Evolutionary conservation across 2,888 invertebrate genomes (phyloP), one percentile per base, ranked within the genome.

Genomic region (Anodontia alba): DNA sequence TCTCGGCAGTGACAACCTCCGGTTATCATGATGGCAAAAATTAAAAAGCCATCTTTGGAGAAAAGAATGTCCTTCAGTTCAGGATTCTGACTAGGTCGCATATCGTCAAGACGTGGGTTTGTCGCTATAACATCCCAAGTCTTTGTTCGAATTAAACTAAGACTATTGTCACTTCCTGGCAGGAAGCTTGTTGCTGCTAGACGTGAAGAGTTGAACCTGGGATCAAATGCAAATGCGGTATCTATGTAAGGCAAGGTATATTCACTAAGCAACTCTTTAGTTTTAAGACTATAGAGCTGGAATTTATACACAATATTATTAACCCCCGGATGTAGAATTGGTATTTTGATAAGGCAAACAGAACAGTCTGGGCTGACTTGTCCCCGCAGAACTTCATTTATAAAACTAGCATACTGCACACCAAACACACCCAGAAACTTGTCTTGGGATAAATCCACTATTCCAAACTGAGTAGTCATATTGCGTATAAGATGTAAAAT

Each of bases 381-480:
- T 7, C 94, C 94, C 20, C 92, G 73, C 20, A 94, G 77, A 15
- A 89, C 91, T 75, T 93, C 93, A 80, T 94, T 93, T 43, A 92
- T 87, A 83, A 93, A 93, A 81, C 93, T 93, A 54, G 92, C 91
- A 29, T 85, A 88, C 87, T 94, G 93, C 79, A 92, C 92, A 62
- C 94, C 94, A 74, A 94, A 94, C 29, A 94, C 91, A 3, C 94
- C 94, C 12, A 93, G 81, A 82, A 94, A 94, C 83, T 94, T 94
- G 78, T 94, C 94, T 76, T 87, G 89, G 36, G 91, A 89, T 68
- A 94, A 81, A 80, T 94, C 92, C 8, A 94, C 93, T 38, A 94
- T 88, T 8, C 94, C 94, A 86, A 94, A 94, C 86, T 93, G 94
- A 0, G 94, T 93, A 81, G 90, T 92, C 88, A 92, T 90, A 80